Evolutionary conservation across 1,140 invertebrate species (phyloP).

Genomic region (Tetramorium alpestre): DNA sequence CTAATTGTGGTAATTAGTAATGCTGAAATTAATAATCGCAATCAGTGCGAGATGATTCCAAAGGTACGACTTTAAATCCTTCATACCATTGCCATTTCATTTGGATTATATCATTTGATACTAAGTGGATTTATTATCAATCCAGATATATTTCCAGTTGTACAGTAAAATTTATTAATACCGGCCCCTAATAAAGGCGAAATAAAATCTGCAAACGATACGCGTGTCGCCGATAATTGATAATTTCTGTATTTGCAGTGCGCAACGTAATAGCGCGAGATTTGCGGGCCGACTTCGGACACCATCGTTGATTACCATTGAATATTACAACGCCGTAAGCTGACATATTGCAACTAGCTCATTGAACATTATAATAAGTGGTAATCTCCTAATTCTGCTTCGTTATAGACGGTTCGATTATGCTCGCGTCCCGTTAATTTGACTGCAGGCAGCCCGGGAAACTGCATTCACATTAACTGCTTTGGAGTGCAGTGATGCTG

Average conservation of each 20-base stretch:
- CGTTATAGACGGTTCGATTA: conserved; percentile 31
- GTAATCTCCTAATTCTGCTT: conserved; percentile 66
- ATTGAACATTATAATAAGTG: conserved; percentile 61
- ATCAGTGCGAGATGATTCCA: conserved; percentile 4
- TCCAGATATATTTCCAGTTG: conserved; percentile 34
- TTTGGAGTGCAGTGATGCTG: conserved; percentile 49
- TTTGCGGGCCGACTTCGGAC: conserved; percentile 41
- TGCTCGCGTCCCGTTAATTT: conserved; percentile 63
- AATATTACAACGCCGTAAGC: conserved; percentile 47
- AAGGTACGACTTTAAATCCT: conserved; percentile 19
- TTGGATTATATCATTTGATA: conserved; percentile 34
- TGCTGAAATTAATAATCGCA: conserved; percentile 30
- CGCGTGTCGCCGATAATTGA: conserved; percentile 29
- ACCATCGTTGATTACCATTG: conserved; percentile 42
- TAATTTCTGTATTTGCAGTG: conserved; percentile 2
- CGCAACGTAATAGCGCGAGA: conserved; percentile 23
- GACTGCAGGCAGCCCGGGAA: conserved; percentile 55
- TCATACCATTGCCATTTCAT: conserved; percentile 13
- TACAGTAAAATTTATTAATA: conserved; percentile 46
- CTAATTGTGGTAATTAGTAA: conserved; percentile 23
- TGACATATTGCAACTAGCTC: conserved; percentile 51
- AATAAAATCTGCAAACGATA: conserved; percentile 25
- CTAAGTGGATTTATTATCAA: conserved; percentile 41
- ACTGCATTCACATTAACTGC: conserved; percentile 64
- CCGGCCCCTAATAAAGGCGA: conserved; percentile 11